A percentile compares a stretch with the other conserved stretches of the same genome.
These are phyloP conservation scores for Aphaenogaster floridana DNA, from an alignment of 1,140 invertebrate species.

Conservation along the genomic window DNA sequence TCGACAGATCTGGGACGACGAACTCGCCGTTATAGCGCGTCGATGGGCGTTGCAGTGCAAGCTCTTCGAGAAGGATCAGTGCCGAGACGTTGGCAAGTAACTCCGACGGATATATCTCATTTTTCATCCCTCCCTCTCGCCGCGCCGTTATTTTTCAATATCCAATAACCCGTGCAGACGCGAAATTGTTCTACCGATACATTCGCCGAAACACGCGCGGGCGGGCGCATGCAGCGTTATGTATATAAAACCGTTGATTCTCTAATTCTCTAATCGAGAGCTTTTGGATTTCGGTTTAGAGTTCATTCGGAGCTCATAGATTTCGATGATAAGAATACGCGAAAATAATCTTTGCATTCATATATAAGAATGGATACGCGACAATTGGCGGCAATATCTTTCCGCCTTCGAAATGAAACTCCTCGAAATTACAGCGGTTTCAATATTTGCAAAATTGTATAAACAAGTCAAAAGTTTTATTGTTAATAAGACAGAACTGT, in stretches of 20 bases:
- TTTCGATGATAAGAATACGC: not conserved
- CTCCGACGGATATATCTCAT: conserved; percentile 69
- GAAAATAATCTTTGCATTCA: not conserved
- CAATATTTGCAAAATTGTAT: not conserved
- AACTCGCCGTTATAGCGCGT: conserved; percentile 88
- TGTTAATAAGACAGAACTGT: not conserved
- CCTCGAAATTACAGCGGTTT: not conserved
- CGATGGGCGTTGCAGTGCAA: conserved; percentile 89
- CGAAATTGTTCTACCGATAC: conserved; percentile 50
- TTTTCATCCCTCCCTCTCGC: conserved; percentile 63
- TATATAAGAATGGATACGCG: not conserved
- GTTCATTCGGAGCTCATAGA: not conserved
- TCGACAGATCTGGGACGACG: conserved; percentile 88
- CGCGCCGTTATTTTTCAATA: conserved; percentile 75
- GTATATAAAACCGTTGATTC: not conserved
- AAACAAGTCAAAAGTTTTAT: not conserved
- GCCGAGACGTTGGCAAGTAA: conserved; percentile 87
- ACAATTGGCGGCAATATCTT: not conserved
- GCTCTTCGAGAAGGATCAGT: conserved; percentile 87
- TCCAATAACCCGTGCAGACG: conserved; percentile 56
- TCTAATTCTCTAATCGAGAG: conserved; percentile 18
- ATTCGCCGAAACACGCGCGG: not conserved
- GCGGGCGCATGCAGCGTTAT: not conserved
- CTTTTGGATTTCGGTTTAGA: conserved; percentile 11
- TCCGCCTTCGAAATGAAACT: not conserved